Conservation (phyloP, 2,113 vertebrate genomes). For the Sander vitreus region DNA sequence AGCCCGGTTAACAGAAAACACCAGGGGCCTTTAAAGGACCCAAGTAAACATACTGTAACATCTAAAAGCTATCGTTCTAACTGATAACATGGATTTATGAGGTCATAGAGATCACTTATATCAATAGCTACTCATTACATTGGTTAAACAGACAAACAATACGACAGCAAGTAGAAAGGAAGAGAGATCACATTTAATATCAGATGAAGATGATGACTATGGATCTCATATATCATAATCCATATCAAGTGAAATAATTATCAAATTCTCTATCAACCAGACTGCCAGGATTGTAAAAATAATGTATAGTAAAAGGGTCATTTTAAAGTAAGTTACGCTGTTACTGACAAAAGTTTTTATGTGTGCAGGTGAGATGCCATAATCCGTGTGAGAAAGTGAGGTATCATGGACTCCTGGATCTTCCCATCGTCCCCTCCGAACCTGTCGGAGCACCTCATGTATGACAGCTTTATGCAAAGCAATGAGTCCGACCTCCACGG, state of each 20-base stretch:
- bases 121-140: not conserved
- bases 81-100: not conserved
- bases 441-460: constrained; percentile 81
- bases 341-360: constrained; percentile 29
- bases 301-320: not conserved
- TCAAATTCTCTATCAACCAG: not conserved
- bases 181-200: constrained; percentile 1
- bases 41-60: not conserved
- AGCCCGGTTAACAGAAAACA: too few relatives aligned
- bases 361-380: constrained; percentile 65
- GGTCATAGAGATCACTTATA: not conserved
- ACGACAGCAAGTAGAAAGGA: not conserved
- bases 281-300: not conserved
- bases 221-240: not conserved
- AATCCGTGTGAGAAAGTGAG: constrained; percentile 39
- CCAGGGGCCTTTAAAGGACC: not conserved
- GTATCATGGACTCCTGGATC: constrained; percentile 81
- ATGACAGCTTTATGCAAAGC: constrained; percentile 81
- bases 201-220: constrained; percentile 1
- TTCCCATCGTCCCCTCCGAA: constrained; percentile 82
- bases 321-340: not conserved
- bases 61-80: not conserved
- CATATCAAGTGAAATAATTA: not conserved
- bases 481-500: constrained; percentile 80
- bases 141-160: not conserved